Conservation (phyloP, 2,888 invertebrate genomes). For the Orgyia antiqua region DNA sequence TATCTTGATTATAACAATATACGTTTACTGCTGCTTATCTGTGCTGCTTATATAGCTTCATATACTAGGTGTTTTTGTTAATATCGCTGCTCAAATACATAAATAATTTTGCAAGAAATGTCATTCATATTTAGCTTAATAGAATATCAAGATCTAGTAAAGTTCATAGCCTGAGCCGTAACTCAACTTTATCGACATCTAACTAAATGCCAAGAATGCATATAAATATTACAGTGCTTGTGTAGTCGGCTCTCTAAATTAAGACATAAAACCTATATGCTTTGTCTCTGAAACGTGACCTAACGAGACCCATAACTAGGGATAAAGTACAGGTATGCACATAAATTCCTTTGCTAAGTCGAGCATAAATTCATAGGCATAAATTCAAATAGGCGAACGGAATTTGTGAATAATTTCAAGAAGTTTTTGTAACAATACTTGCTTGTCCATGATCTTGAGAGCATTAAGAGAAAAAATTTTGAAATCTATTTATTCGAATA, state of each 20-base stretch:
- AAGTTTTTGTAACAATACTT: too few species aligned
- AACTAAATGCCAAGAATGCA: constrained; percentile 22
- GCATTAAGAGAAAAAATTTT: too few species aligned
- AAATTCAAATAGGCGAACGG: not conserved
- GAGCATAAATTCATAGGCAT: constrained; percentile 2
- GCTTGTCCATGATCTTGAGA: too few species aligned
- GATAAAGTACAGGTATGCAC: constrained; percentile 31
- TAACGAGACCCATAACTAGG: constrained; percentile 44
- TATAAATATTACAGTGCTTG: constrained; percentile 26
- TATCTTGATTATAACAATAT: too few species aligned
- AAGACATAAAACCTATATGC: constrained; percentile 63
- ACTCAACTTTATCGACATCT: constrained; percentile 8
- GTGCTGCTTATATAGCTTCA: too few species aligned
- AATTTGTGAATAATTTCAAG: constrained; percentile 1
- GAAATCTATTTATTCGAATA: too few species aligned
- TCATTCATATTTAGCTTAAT: too few species aligned
- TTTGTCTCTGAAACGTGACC: constrained; percentile 62
- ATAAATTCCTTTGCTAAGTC: constrained; percentile 7
- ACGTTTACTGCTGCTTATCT: too few species aligned
- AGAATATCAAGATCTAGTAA: constrained; percentile 2
- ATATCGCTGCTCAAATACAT: too few species aligned
- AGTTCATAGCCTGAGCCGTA: constrained; percentile 4
- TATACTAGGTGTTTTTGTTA: too few species aligned
- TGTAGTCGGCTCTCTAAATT: constrained; percentile 47
- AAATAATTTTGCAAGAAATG: too few species aligned